A percentile compares a stretch with the other conserved stretches of the same genome.
Evolutionary conservation across 1,140 invertebrate species (phyloP).

Genomic region (Cataglyphis hispanica): DNA sequence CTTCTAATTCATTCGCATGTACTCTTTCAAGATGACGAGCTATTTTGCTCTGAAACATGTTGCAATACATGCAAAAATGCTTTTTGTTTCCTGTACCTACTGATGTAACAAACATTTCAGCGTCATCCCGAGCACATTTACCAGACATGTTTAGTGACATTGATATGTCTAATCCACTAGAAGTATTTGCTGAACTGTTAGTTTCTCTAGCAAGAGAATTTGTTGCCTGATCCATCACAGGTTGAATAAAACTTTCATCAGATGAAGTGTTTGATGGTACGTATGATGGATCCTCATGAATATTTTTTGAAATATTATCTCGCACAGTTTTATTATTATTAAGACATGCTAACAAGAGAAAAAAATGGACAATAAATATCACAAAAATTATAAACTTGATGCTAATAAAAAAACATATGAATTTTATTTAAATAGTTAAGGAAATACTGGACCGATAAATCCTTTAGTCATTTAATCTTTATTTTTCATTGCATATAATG

Average conservation of each 20-base stretch:
- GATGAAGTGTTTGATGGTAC: background rate
- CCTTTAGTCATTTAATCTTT: no score
- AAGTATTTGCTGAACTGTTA: background rate
- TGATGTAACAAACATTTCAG: background rate
- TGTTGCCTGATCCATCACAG: background rate
- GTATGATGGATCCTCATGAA: background rate
- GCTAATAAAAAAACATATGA: no score
- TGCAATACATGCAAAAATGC: conserved; percentile 7
- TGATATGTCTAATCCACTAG: background rate
- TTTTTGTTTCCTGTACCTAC: background rate
- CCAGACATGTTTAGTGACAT: background rate
- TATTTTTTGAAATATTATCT: background rate
- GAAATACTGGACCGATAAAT: no score
- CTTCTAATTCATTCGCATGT: background rate
- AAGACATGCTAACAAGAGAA: background rate
- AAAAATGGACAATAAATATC: no score
- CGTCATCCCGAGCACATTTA: background rate
- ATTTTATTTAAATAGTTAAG: no score
- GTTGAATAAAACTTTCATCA: background rate
- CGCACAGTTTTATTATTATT: no score
- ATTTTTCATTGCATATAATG: no score
- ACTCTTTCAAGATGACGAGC: background rate
- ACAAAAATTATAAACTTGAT: no score
- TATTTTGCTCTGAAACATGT: background rate
- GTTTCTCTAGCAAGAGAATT: background rate